phyloP scores from a whole-genome alignment of 1,140 invertebrate species.

The Neotoxoptera formosana region DNA sequence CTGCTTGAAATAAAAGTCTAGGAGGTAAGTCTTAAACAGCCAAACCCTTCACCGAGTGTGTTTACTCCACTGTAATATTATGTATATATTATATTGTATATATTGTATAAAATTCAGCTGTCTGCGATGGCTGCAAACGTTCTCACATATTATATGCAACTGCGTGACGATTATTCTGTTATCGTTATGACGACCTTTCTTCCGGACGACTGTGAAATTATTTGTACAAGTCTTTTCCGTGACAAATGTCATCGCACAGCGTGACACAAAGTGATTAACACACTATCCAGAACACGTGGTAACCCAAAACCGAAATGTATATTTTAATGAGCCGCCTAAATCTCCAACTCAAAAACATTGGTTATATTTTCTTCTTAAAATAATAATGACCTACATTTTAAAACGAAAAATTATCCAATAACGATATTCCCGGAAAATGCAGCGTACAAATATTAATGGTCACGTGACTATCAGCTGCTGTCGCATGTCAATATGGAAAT shows the following conservation, averaged over 20 bases:
- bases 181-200: conserved; percentile 4
- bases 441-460: no score
- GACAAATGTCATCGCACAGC: neutral
- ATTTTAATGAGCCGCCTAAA: neutral
- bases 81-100: neutral
- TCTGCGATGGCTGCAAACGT: neutral
- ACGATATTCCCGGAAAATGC: no score
- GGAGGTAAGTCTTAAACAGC: neutral
- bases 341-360: neutral
- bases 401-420: no score
- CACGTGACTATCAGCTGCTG: no score
- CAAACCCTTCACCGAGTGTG: neutral
- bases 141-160: neutral
- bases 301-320: neutral
- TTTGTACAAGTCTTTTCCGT: neutral
- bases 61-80: neutral
- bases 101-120: neutral
- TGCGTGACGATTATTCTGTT: neutral
- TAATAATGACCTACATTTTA: neutral
- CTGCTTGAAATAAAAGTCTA: neutral
- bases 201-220: neutral
- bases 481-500: no score
- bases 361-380: neutral
- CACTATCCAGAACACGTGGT: neutral
- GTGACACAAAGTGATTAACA: neutral